Evolutionary conservation across 1,140 invertebrate genomes (phyloP), one percentile per base, ranked within the genome.

Genomic region (Brachionus asplanchnoidis): DNA sequence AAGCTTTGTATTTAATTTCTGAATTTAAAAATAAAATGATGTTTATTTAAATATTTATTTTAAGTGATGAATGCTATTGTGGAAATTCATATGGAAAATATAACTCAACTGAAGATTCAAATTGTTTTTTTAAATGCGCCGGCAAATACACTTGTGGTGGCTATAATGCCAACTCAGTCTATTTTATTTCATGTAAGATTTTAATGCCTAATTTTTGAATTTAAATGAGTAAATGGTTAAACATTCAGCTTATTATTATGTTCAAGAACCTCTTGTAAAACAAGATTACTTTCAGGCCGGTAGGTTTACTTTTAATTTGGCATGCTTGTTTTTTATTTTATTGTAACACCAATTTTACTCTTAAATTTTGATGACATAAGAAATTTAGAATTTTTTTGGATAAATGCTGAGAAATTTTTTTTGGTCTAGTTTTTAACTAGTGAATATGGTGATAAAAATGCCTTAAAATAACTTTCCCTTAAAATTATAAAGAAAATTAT

Each of bases 121-220:
- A 82, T 46, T 82, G 79, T 68, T 82, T 82, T 82, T 82, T 82
- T 17, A 53, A 82, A 82, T 82, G 79, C 23, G 79, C 79, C 8
- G 79, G 79, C 11, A 82, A 82, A 68, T 82, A 82, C 20, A 82
- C 79, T 26, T 82, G 79, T 46, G 79, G 79, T 26, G 79, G 79
- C n/a, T 82, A 82, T 46, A 82, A 82, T 68, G 79, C 79, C 12
- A 82, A 82, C 14, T 82, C 79, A 32, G 65, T 82, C 50, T 82
- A 82, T 44, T 65, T 65, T 44, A 82, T 82, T 14, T 82, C 79
- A 20, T 73, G 68, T 73, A 73, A 73, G 28, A 73, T 73, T 73
- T 20, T 42, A 9, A 42, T 7, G 26, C 42, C 23, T 44, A 17
- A 40, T 40, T 36, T 9, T 12, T 20, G 0, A 17, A 40, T 73